Evolutionary conservation across 2,113 vertebrate genomes (phyloP), one percentile per base, ranked within the genome.

Genomic region (Hystrix brachyura): DNA sequence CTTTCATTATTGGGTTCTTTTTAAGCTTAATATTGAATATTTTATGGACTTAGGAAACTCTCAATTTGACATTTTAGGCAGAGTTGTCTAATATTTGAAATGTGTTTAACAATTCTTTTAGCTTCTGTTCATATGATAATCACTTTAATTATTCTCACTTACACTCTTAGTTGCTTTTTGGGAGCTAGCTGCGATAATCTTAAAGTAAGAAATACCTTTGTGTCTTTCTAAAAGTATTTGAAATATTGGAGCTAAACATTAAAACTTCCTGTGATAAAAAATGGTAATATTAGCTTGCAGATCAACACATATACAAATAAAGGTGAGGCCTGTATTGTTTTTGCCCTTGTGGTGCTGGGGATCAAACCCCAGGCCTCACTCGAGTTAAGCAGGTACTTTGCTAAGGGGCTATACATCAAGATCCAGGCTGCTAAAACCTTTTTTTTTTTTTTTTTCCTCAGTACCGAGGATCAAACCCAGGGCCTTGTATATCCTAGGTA

Each of bases 111-210:
- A 80, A 13, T 93, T 93, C 23, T 80, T 85, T 55, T 69, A 87
- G 72, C 81, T 69, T 82, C 7, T 91, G 27, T 88, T 94, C 88
- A 67, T 85, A 55, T 79, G 46, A 46, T 59, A 76, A 17, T 90
- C 69, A 38, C 18, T 92, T 87, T 87, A 71, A 59, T 62, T 85
- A 1, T 38, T 65, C 62, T 94, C 64, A 91, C 4, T 94, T 25
- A 83, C 32, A 74, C 95, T 94, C 32, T 88, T 87, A 67, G 71
- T 55, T 91, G 34, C 32, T 72, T 94, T 97, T 84, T 64, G n/a
- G 38, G 94, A 91, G 72, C 3, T 72, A 34, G 1, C 64, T 88
- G 29, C 12, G 82, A 43, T 1, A 69, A 43, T 92, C 62, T 87
- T 91, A 93, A 95, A 32, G 32, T 80, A 59, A 78, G 82, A 91